A percentile compares a stretch with the other conserved stretches of the same genome.
phyloP scores from a whole-genome alignment of 2,888 invertebrate species.

The Leptopilina myrica region DNA sequence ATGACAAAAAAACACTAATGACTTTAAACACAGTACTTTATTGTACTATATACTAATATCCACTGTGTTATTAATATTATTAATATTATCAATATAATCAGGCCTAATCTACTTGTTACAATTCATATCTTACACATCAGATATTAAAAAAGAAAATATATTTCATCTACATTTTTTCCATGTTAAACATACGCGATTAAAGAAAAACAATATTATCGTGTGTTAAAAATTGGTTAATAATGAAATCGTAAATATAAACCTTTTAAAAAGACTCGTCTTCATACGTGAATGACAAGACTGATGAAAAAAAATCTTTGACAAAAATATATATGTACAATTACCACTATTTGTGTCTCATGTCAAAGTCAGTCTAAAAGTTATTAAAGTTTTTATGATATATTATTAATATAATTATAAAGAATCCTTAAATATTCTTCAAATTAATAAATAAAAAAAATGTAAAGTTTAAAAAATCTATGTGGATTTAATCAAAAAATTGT shows the following conservation, averaged over 20 bases:
- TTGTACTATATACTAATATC: slow-evolving; percentile 51
- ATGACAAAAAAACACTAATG: no score
- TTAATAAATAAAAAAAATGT: no score
- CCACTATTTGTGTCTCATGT: slow-evolving; percentile 39
- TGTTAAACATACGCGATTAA: slow-evolving; percentile 60
- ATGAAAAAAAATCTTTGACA: slow-evolving; percentile 51
- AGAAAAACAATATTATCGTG: slow-evolving; percentile 46
- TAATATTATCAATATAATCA: slow-evolving; percentile 73
- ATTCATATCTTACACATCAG: slow-evolving; percentile 69
- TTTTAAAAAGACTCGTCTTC: background rate
- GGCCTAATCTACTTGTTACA: slow-evolving; percentile 75
- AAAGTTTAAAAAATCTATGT: no score
- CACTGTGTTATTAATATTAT: slow-evolving; percentile 56
- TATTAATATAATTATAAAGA: no score
- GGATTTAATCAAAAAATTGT: no score
- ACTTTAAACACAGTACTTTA: slow-evolving; percentile 39
- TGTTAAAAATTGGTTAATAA: slow-evolving; percentile 48
- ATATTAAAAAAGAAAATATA: slow-evolving; percentile 60
- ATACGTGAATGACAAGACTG: slow-evolving; percentile 59
- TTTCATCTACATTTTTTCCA: slow-evolving; percentile 70
- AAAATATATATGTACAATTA: slow-evolving; percentile 11
- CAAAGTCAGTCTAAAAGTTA: no score
- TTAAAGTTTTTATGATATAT: no score
- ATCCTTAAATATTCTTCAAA: no score
- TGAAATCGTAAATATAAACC: slow-evolving; percentile 39